Base-by-base conservation (phyloP, 2,888 invertebrate species). In the Calliscelio sp. region DNA sequence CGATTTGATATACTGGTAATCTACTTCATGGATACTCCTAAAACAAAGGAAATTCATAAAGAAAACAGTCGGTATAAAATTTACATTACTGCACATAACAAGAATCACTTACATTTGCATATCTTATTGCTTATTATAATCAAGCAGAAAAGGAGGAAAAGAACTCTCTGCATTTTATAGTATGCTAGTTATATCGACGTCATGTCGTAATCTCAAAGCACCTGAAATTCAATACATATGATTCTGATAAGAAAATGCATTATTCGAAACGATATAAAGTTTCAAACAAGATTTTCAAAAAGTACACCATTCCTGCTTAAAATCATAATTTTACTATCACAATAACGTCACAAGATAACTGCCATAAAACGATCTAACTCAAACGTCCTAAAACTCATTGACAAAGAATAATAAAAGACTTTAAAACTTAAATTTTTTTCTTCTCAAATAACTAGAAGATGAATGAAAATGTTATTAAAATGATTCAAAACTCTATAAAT, bases 61-160 rank as follows among this genome's bases (percentile, higher is more conserved):
- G 32, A 32, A 57, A 57, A n/a, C 32, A 32, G 35, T 35, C n/a
- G 35, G 35, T 59, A 18, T 51, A 35, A 59, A 59, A 38, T 59
- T 59, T 35, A 38, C 57, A 35, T 35, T 35, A 35, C 35, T 32
- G 57, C 11, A 20, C 20, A 35, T 11, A 32, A 20, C 35, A 51
- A 7, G 51, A 59, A 59, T 59, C 35, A 59, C 18, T 35, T 59
- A 20, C 18, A 59, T 59, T 59, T 35, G 18, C 57, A 59, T 59
- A 59, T 59, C 35, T 59, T 59, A 59, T 59, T 59, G 35, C 20
- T 59, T 59, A 59, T 59, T 35, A 59, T 35, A 35, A 59, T 22
- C 57, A 32, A 16, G 16, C 55, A 18, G 2, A 16, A 55, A 28
- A 10, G 20, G 22, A 24, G 1, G 14, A 24, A 24, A 22, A 51